Conservation (phyloP, 2,113 vertebrate species). For the Nipponia nippon region DNA sequence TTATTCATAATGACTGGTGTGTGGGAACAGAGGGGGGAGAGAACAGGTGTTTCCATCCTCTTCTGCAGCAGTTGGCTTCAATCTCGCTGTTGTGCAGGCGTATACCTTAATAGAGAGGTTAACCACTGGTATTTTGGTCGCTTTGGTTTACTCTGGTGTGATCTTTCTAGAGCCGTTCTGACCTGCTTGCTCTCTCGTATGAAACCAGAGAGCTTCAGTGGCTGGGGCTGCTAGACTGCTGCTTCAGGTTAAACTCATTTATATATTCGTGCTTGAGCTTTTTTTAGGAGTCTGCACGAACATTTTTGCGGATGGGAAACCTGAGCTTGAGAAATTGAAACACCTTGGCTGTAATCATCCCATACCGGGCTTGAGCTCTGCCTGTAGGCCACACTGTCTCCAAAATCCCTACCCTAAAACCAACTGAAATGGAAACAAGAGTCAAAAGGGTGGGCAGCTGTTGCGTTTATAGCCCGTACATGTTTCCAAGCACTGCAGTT, state of each 20-base stretch:
- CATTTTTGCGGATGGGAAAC: background rate
- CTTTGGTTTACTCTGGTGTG: background rate
- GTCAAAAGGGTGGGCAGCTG: background rate
- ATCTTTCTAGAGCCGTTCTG: background rate
- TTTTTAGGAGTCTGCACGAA: background rate
- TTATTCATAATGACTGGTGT: background rate
- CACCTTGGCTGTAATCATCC: background rate
- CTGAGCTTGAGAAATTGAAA: background rate
- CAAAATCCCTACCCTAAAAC: background rate
- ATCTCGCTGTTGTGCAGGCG: background rate
- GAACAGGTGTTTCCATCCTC: background rate
- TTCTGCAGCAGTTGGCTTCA: background rate
- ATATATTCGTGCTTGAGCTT: background rate
- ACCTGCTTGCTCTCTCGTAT: accelerated
- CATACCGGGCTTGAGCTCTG: background rate
- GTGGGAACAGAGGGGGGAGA: background rate
- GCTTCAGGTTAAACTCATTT: background rate
- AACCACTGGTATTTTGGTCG: accelerated
- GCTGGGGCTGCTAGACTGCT: background rate
- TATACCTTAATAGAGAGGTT: background rate
- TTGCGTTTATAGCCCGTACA: background rate
- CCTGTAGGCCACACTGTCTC: accelerated
- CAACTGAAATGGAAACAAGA: background rate
- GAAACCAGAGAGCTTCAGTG: background rate
- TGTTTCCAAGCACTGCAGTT: background rate